Base-by-base conservation (phyloP, 2,113 vertebrate species). In the Oncorhynchus kisutch region DNA sequence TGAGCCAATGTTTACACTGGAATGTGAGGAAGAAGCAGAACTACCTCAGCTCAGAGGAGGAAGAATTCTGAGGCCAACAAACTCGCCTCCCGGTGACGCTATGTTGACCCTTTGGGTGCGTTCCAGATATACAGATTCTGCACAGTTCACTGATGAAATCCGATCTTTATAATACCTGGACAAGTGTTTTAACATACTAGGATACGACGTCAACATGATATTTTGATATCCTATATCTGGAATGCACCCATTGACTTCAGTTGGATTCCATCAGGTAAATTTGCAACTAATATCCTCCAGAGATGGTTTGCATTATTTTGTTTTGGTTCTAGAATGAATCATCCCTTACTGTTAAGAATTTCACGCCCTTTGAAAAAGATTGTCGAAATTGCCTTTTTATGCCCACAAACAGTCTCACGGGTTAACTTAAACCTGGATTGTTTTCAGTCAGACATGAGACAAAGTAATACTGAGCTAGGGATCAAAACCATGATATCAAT, bases 1-100 rank as follows among this genome's bases (percentile, higher is more conserved):
- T 95, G 81, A 92, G 93, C 1, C 85, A 94, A 83, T 95, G 94
- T 86, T 88, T 95, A 16, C 94, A 95, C 90, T 95, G 94, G 94
- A 95, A 95, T n/a, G 92, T 95, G 78, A 92, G 94, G 75, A 95
- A 95, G 89, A 94, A 93, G 83, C 94, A 95, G 88, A 92, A 91
- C 87, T 84, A 89, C 84, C 87, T 93, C 78, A 82, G 85, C 84
- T 90, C 88, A 0, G 92, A 93, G 78, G 92, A 93, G 6, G 92
- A 93, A 5, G 92, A 93, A 71, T 91, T 86, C 78, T 90, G 87
- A 92, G 62, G 7, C 60, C 39, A 5, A n/a, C 12, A 54, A 25
- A 5, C 65, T 67, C 65, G 4, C 25, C 5, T 31, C 14, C 65
- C 0, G 25, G 24, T 29, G 65, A 29, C 3, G 24, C 65, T 11